Percentiles rank a stretch among this genome's conserved stretches.
These are phyloP conservation scores for Talpa occidentalis DNA, from an alignment of 2,113 vertebrate species.

Conservation along the genomic window DNA sequence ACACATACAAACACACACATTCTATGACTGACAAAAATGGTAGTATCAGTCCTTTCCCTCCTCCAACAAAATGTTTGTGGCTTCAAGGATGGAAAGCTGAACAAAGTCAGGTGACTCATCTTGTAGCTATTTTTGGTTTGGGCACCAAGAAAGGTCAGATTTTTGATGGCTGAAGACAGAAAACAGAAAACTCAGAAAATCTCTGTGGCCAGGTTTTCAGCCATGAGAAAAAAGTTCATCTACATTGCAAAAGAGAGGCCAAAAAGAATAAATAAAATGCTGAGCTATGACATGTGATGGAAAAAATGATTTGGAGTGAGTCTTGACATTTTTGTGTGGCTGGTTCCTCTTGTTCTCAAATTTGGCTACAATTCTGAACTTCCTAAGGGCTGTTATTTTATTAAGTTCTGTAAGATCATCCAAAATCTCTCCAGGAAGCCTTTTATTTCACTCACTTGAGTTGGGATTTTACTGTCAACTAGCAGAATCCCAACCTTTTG, in stretches of 20 bases:
- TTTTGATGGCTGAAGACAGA: not conserved
- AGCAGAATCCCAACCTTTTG: not conserved
- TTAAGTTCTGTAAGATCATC: not conserved
- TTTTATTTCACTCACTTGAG: not conserved
- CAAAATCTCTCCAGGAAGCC: not conserved
- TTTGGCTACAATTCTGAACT: not conserved
- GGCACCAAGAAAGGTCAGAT: not conserved
- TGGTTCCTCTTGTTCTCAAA: not conserved
- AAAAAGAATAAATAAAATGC: too few species aligned
- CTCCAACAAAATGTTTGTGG: not conserved
- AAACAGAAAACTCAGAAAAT: not conserved
- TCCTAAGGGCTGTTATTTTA: not conserved
- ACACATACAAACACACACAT: not conserved
- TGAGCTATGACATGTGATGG: rapidly evolving
- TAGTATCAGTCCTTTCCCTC: not conserved
- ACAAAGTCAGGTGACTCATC: not conserved
- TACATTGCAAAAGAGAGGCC: not conserved
- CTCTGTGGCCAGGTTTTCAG: not conserved
- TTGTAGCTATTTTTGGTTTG: not conserved
- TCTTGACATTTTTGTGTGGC: too few species aligned
- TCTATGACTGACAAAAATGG: not conserved
- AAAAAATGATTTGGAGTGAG: rapidly evolving
- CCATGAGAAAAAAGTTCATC: not conserved
- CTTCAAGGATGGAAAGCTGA: not conserved
- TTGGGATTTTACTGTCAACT: not conserved